A percentile compares a stretch with the other conserved stretches of the same genome.
Conservation (phyloP, 2,797 vertebrate genomes). For the Mallotus villosus region DNA sequence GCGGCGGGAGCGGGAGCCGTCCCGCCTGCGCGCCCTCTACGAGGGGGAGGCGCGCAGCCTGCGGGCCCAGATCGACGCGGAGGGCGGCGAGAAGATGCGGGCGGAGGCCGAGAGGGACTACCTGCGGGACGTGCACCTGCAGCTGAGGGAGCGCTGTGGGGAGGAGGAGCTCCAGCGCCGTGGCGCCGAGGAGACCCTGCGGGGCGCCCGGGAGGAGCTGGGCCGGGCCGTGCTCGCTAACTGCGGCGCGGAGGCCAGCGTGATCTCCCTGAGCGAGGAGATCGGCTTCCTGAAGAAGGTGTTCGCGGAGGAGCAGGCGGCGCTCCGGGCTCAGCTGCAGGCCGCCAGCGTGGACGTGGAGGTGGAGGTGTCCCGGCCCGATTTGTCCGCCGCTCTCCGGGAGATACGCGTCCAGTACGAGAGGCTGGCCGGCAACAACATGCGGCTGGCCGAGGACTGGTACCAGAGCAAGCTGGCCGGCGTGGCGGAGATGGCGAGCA, state of each 20-base stretch:
- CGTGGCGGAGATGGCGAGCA: slow-evolving; percentile 75
- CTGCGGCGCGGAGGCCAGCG: slow-evolving; percentile 69
- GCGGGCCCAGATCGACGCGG: slow-evolving; percentile 75
- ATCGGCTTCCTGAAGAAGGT: slow-evolving; percentile 78
- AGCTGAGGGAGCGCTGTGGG: slow-evolving; percentile 71
- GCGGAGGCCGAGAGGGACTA: slow-evolving; percentile 76
- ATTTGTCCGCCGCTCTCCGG: slow-evolving; percentile 78
- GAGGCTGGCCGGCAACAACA: slow-evolving; percentile 79
- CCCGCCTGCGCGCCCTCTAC: slow-evolving; percentile 75
- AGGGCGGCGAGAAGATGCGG: slow-evolving; percentile 74
- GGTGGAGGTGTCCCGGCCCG: slow-evolving; percentile 75
- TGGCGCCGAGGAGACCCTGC: slow-evolving; percentile 71
- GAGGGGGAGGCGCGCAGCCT: slow-evolving; percentile 75
- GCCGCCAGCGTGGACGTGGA: slow-evolving; percentile 70
- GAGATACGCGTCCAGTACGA: slow-evolving; percentile 83
- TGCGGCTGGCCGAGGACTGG: slow-evolving; percentile 81
- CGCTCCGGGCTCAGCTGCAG: slow-evolving; percentile 74
- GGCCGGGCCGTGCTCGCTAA: slow-evolving; percentile 61
- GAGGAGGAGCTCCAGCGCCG: slow-evolving; percentile 63
- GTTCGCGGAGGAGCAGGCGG: slow-evolving; percentile 74
- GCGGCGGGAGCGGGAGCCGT: slow-evolving; percentile 69
- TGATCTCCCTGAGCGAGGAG: slow-evolving; percentile 75
- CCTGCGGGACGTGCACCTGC: slow-evolving; percentile 63
- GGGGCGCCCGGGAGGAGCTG: slow-evolving; percentile 68
- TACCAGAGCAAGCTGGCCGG: slow-evolving; percentile 79